phyloP scores from a whole-genome alignment of 2,113 vertebrate species.

The Glaucomys volans region DNA sequence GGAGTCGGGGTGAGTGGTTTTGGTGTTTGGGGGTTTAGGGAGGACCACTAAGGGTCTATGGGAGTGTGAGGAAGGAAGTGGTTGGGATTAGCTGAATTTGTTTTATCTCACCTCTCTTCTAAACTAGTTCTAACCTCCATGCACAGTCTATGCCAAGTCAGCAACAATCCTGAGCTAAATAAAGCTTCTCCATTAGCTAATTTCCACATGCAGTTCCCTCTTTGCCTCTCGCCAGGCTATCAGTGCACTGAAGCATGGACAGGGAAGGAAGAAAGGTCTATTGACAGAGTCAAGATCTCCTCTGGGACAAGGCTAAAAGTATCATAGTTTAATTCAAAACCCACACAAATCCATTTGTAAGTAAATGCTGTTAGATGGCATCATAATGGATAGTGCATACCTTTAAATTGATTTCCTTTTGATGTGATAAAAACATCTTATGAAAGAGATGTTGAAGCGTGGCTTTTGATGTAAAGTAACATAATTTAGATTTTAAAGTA shows the following conservation, averaged over 20 bases:
- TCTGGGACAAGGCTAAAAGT: slow-evolving; percentile 37
- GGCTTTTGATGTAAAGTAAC: slow-evolving; percentile 76
- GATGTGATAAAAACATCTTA: slow-evolving; percentile 74
- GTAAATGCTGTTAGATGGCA: slow-evolving; percentile 71
- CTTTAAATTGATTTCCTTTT: slow-evolving; percentile 76
- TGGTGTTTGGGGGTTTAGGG: neutral
- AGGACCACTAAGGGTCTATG: neutral
- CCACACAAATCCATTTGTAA: slow-evolving; percentile 77
- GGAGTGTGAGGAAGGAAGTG: fast-evolving
- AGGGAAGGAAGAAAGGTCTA: slow-evolving; percentile 6
- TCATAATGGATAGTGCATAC: slow-evolving; percentile 60
- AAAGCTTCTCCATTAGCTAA: neutral
- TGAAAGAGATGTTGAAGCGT: slow-evolving; percentile 67
- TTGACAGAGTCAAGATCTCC: slow-evolving; percentile 58
- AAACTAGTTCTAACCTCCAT: neutral
- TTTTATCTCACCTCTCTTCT: neutral
- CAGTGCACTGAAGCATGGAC: neutral
- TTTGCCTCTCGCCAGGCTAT: neutral
- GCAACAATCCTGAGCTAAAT: neutral
- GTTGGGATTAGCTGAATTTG: neutral
- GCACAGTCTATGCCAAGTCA: neutral
- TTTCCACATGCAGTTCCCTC: neutral
- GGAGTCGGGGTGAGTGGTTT: neutral
- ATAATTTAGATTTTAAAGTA: slow-evolving; percentile 71
- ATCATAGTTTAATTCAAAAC: slow-evolving; percentile 54